A percentile compares a stretch with the other conserved stretches of the same genome.
phyloP scores from a whole-genome alignment of 2,888 invertebrate species.

The Acleris emargana region DNA sequence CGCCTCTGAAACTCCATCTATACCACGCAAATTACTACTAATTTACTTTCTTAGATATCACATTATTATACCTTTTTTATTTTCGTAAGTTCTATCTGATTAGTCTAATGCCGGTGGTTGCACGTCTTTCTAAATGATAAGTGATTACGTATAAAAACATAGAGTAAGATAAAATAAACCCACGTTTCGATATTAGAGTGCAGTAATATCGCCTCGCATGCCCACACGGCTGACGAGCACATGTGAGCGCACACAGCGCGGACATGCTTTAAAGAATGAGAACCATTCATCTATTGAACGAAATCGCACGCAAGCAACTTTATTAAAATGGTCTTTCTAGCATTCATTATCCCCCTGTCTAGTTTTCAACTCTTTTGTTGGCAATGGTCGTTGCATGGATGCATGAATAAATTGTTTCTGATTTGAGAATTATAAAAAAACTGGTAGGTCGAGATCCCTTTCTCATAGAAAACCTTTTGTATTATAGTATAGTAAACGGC shows the following conservation, averaged over 20 bases:
- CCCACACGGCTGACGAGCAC: conserved; percentile 6
- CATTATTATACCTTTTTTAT: background rate
- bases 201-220: background rate
- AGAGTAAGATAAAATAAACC: background rate
- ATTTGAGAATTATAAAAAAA: conserved; percentile 73
- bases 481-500: conserved; percentile 71
- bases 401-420: conserved; percentile 81
- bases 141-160: too few species aligned
- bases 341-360: conserved; percentile 81
- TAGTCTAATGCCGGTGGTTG: background rate
- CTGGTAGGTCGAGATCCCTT: conserved; percentile 83
- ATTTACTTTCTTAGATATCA: background rate
- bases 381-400: conserved; percentile 73
- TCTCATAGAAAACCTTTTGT: conserved; percentile 81
- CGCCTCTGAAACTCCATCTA: background rate
- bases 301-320: conserved; percentile 78
- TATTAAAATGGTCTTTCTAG: conserved; percentile 80
- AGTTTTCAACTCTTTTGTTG: conserved; percentile 81
- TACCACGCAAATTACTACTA: conserved; percentile 6
- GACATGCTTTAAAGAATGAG: conserved; percentile 38
- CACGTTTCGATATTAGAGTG: conserved; percentile 1
- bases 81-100: background rate
- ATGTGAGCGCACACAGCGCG: conserved; percentile 16
- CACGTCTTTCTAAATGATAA: too few species aligned
- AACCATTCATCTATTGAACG: conserved; percentile 62